A percentile compares a stretch with the other conserved stretches of the same genome.
phyloP scores from a whole-genome alignment of 1,140 invertebrate species.

The Harpegnathos saltator region DNA sequence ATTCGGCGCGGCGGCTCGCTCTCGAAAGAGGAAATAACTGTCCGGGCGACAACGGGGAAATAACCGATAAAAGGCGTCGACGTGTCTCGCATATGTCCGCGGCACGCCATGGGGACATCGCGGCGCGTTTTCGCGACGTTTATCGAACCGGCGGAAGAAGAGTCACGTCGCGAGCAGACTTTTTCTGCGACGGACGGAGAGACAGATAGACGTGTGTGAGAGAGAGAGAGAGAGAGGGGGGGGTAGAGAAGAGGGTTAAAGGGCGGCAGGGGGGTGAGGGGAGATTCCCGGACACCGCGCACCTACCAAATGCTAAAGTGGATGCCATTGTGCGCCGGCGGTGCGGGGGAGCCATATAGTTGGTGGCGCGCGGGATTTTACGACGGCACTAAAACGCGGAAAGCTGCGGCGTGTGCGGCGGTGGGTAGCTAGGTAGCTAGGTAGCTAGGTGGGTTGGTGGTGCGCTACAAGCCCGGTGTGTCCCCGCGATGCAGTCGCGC shows the following conservation, averaged over 20 bases:
- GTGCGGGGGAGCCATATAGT: conserved; percentile 51
- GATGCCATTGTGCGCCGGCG: conserved; percentile 71
- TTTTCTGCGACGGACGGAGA: conserved; percentile 8
- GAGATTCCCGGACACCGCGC: not conserved
- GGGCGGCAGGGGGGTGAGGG: too few species aligned
- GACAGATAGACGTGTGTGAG: not conserved
- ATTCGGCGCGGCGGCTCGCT: too few species aligned
- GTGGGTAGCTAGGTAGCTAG: conserved; percentile 6
- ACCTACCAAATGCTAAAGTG: conserved; percentile 71
- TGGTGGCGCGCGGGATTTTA: conserved; percentile 70
- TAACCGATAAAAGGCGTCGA: conserved; percentile 35
- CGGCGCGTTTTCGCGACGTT: conserved; percentile 47
- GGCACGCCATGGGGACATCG: conserved; percentile 9
- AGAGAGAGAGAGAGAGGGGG: conserved; percentile 7
- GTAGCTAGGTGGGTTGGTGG: too few species aligned
- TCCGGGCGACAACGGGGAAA: not conserved
- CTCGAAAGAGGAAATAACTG: conserved; percentile 13
- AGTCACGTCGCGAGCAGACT: conserved; percentile 42
- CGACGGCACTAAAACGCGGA: conserved; percentile 74
- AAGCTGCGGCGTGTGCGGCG: conserved; percentile 34
- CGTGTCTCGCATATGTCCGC: conserved; percentile 7
- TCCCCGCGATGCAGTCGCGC: not conserved
- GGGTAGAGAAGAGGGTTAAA: too few species aligned
- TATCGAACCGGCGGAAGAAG: conserved; percentile 22
- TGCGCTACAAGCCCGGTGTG: not conserved